Conservation (phyloP, 2,797 vertebrate genomes). For the Xenopus petersii region DNA sequence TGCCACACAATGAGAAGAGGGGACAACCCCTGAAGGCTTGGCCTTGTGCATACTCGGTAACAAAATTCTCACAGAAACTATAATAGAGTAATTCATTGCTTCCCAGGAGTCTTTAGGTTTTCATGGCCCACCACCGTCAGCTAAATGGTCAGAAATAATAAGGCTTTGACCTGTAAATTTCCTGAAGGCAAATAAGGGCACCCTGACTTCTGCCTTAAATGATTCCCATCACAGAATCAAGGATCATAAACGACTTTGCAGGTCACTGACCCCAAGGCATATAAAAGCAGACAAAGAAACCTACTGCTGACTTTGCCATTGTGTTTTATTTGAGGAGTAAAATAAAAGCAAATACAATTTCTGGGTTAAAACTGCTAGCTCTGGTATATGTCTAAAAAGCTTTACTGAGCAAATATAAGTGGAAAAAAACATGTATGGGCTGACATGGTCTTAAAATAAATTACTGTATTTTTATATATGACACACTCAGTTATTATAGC, state of each 20-base stretch:
- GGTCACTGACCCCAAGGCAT: slow-evolving; percentile 57
- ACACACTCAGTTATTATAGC: too few relatives aligned
- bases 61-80: slow-evolving; percentile 63
- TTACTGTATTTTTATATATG: too few relatives aligned
- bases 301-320: slow-evolving; percentile 46
- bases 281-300: slow-evolving; percentile 52
- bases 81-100: slow-evolving; percentile 60
- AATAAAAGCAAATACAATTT: slow-evolving; percentile 26
- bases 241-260: slow-evolving; percentile 58
- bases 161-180: slow-evolving; percentile 69
- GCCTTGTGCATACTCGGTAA: slow-evolving; percentile 62
- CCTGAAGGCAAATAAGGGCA: slow-evolving; percentile 54
- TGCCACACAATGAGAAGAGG: slow-evolving; percentile 34
- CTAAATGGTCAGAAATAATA: slow-evolving; percentile 72
- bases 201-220: slow-evolving; percentile 45
- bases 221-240: slow-evolving; percentile 54
- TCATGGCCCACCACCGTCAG: slow-evolving; percentile 67
- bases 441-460: too few relatives aligned
- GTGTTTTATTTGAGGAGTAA: slow-evolving; percentile 48
- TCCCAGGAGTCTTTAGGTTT: slow-evolving; percentile 66
- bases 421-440: too few relatives aligned
- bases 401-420: too few relatives aligned
- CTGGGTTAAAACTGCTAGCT: too few relatives aligned
- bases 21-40: slow-evolving; percentile 54
- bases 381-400: too few relatives aligned